Conservation (phyloP, 2,888 invertebrate genomes). For the Darwinula stevensoni region DNA sequence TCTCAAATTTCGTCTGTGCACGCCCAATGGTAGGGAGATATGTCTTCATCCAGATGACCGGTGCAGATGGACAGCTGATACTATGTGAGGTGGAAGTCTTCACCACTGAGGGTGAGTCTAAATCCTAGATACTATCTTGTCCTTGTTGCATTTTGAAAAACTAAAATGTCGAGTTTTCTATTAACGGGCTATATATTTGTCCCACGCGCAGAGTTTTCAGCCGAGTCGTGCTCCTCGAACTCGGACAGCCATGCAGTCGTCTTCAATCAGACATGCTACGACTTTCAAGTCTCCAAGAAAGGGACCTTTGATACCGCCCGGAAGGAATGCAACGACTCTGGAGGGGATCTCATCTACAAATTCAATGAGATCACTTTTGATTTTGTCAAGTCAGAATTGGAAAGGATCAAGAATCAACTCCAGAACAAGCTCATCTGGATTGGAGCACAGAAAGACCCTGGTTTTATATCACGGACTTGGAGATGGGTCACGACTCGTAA, state of each 20-base stretch:
- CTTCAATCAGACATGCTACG: slow-evolving; percentile 60
- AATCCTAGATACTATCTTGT: too few relatives aligned
- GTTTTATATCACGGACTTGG: slow-evolving; percentile 51
- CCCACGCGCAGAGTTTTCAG: slow-evolving; percentile 41
- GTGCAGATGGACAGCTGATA: slow-evolving; percentile 62
- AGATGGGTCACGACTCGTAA: slow-evolving; percentile 52
- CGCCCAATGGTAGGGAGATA: slow-evolving; percentile 53
- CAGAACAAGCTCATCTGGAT: slow-evolving; percentile 73
- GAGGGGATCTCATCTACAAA: slow-evolving; percentile 13
- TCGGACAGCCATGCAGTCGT: slow-evolving; percentile 14
- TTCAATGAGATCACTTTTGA: slow-evolving; percentile 10
- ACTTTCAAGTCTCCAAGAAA: slow-evolving; percentile 50
- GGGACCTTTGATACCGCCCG: slow-evolving; percentile 54
- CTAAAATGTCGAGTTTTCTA: too few relatives aligned
- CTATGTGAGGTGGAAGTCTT: slow-evolving; percentile 76
- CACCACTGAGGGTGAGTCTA: slow-evolving; percentile 46
- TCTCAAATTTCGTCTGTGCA: slow-evolving; percentile 60
- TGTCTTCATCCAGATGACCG: slow-evolving; percentile 62
- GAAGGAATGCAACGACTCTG: slow-evolving; percentile 29
- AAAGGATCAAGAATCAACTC: slow-evolving; percentile 40
- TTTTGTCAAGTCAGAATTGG: slow-evolving; percentile 20
- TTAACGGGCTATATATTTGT: too few relatives aligned
- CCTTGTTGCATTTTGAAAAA: too few relatives aligned
- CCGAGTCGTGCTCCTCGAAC: slow-evolving; percentile 35
- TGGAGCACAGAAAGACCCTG: slow-evolving; percentile 61